Evolutionary conservation across 1,140 invertebrate species (phyloP).

Genomic region (Aphelinus atriplicis): DNA sequence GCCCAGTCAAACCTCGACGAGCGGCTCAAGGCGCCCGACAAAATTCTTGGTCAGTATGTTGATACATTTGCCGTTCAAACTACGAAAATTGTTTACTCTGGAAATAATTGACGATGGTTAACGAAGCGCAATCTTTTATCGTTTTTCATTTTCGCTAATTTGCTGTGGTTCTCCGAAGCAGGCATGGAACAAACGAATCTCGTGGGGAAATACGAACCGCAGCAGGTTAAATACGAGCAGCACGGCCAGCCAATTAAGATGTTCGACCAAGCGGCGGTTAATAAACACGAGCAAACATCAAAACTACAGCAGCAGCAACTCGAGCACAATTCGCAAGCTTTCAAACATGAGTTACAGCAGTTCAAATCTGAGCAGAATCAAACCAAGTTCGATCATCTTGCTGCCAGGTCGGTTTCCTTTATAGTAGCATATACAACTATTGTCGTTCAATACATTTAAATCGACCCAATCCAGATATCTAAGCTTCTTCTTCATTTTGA

Average conservation of each 20-base stretch:
- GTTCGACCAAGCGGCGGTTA: constrained; percentile 45
- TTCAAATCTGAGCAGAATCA: constrained; percentile 40
- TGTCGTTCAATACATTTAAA: too few relatives aligned
- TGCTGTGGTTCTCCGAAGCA: not conserved
- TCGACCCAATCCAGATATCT: too few relatives aligned
- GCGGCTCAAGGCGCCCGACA: constrained; percentile 31
- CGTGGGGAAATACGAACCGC: constrained; percentile 39
- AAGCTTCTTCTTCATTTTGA: too few relatives aligned
- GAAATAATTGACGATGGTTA: too few relatives aligned
- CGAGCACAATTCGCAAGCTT: constrained; percentile 42
- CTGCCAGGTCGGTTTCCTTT: constrained; percentile 33
- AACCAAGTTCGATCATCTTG: constrained; percentile 50
- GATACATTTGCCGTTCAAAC: constrained; percentile 10
- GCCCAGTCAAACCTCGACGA: constrained; percentile 18
- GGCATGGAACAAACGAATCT: constrained; percentile 28
- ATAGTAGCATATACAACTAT: too few relatives aligned
- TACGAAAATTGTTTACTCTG: not conserved
- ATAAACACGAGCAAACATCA: constrained; percentile 42
- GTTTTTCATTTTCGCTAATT: too few relatives aligned
- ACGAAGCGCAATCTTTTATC: too few relatives aligned
- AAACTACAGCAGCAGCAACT: constrained; percentile 35
- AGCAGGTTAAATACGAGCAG: constrained; percentile 47
- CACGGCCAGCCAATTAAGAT: constrained; percentile 44
- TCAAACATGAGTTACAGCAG: constrained; percentile 46
- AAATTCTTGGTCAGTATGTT: constrained; percentile 27